Evolutionary conservation across 2,797 vertebrate species (phyloP), one percentile per base, ranked within the genome.

Genomic region (Clarias platycephalus): DNA sequence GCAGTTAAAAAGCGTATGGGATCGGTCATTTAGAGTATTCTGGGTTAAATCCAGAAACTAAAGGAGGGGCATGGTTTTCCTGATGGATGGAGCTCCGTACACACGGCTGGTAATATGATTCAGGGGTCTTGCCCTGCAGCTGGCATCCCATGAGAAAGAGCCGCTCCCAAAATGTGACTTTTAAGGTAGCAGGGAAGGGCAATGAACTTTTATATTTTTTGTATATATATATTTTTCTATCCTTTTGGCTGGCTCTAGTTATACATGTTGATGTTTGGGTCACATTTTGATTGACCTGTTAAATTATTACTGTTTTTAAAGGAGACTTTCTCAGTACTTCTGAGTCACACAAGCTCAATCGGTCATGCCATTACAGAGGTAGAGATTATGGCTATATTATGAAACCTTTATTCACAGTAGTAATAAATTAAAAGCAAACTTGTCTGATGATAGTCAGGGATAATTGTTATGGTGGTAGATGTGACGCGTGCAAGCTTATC

Each of bases 71-170:
- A 57, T 77, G 63, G 66, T 49, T n/a, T 55, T 81, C 34, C 37
- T 40, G 55, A 68, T 80, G 67, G 62, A 64, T 74, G 10, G 15
- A 55, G 63, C 49, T 68, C 79, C 83, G 55, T 66, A 53, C 71
- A 62, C 80, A 31, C 15, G 34, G 58, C 22, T 67, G 77, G 81
- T 86, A 81, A 89, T 79, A 44, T 83, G 83, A 87, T 82, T 62
- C 22, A 9, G 49, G 64, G 77, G 77, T 86, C 85, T 74, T 81
- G 67, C 40, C 68, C 68, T 81, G 79, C 76, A 80, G 82, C 84
- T 89, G 86, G 70, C 76, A 67, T 87, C 84, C 82, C 86, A 70
- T 20, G 80, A 86, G 86, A 67, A 44, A 71, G 15, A 57, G 63
- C 40, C 80, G 22, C 84, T 84, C 75, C 84, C 70, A 58, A 40